A percentile compares a stretch with the other conserved stretches of the same genome.
Evolutionary conservation across 2,797 vertebrate genomes (phyloP).

Genomic region (Eulemur rubriventer): DNA sequence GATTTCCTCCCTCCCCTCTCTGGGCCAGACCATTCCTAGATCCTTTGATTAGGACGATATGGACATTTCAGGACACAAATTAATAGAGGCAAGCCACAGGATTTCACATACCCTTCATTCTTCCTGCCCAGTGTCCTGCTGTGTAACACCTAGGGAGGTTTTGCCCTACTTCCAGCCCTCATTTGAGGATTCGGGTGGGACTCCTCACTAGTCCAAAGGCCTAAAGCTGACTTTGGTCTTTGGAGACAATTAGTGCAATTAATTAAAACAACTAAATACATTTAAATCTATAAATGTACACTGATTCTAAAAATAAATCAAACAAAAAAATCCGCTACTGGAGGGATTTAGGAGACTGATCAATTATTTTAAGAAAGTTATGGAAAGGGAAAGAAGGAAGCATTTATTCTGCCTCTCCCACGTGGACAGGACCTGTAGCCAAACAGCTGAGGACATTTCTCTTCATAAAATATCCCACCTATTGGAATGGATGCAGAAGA

Average conservation of each 20-base stretch:
- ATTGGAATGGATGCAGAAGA: neutral
- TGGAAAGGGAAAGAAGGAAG: neutral
- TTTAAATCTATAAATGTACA: neutral
- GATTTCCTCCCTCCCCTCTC: neutral
- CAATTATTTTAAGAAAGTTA: neutral
- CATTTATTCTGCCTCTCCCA: neutral
- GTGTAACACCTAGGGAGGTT: rapidly evolving
- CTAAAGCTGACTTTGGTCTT: neutral
- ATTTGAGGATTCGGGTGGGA: rapidly evolving
- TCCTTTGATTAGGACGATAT: neutral
- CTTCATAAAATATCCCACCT: neutral
- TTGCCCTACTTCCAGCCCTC: neutral
- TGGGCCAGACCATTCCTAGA: neutral
- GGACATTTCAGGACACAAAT: neutral
- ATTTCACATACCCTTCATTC: rapidly evolving
- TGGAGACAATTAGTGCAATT: neutral
- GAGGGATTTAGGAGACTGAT: neutral
- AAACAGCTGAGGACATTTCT: neutral
- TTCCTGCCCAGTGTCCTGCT: neutral
- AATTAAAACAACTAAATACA: neutral
- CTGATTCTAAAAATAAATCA: neutral
- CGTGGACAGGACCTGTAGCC: neutral
- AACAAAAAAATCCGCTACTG: neutral
- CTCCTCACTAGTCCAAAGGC: neutral
- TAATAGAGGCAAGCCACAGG: neutral